These are phyloP conservation scores for Turdus rufiventris DNA, from an alignment of 2,113 vertebrate species.

Conservation along the genomic window DNA sequence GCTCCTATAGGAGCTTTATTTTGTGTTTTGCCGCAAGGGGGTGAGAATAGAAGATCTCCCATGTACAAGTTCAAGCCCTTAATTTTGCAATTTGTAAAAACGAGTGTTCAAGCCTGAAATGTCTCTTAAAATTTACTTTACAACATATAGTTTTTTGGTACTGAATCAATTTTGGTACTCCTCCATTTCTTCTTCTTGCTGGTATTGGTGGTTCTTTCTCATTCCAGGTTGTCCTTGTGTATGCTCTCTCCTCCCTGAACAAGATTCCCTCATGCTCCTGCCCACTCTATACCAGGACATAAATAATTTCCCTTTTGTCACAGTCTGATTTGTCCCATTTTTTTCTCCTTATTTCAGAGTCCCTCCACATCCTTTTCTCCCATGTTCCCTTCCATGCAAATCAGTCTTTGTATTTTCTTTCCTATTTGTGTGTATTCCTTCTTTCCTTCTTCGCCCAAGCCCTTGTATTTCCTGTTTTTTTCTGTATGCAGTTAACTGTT, in stretches of 20 bases:
- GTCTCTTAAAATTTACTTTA: neutral
- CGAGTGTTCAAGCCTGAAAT: neutral
- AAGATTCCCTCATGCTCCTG: neutral
- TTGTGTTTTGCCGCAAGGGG: neutral
- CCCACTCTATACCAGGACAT: neutral
- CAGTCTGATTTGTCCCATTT: neutral
- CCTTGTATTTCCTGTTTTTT: neutral
- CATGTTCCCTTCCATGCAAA: neutral
- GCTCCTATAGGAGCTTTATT: rapidly evolving
- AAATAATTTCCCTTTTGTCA: neutral
- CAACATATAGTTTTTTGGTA: neutral
- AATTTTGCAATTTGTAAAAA: neutral
- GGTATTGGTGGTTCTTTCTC: neutral
- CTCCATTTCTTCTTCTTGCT: neutral
- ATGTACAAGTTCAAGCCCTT: neutral
- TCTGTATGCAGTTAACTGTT: neutral
- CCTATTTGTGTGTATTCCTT: neutral
- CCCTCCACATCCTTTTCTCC: neutral
- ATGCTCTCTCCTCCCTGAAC: neutral
- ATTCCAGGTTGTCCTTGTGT: neutral
- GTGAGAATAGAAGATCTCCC: neutral
- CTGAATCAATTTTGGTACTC: too few species aligned
- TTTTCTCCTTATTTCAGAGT: neutral
- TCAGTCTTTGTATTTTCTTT: neutral
- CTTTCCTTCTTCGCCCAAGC: neutral